These are phyloP conservation scores for Epizoanthus fatuus DNA, from an alignment of 92 coral and sea anemone species.

Conservation along the genomic window DNA sequence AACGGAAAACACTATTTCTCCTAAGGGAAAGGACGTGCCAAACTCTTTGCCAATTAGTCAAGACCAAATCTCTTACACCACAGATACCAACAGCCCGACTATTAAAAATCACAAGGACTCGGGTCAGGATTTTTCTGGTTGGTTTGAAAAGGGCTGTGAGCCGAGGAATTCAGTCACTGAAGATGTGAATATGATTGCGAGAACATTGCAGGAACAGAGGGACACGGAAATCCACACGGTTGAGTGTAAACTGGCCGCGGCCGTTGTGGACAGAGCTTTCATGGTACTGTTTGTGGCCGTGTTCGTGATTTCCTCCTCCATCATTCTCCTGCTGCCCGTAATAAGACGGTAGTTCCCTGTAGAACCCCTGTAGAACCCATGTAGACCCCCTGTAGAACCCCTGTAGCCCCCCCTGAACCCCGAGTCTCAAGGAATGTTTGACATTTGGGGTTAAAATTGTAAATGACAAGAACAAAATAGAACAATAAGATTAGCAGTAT, in stretches of 20 bases:
- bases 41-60: not conserved
- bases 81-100: constrained; percentile 2
- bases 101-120: constrained; percentile 22
- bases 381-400: not conserved
- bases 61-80: not conserved
- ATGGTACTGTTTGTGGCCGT: constrained; percentile 77
- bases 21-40: not conserved
- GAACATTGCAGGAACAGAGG: constrained; percentile 63
- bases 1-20: not conserved
- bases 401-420: too few species aligned
- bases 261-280: constrained; percentile 87
- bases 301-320: constrained; percentile 66
- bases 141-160: constrained; percentile 13
- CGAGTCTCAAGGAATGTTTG: too few species aligned
- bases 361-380: not conserved
- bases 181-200: constrained; percentile 62
- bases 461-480: too few species aligned
- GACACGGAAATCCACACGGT: constrained; percentile 56
- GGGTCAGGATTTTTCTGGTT: not conserved
- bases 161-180: constrained; percentile 12
- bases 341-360: constrained; percentile 14
- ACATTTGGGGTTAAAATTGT: too few species aligned
- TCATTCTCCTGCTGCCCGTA: constrained; percentile 70
- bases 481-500: too few species aligned
- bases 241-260: constrained; percentile 83